Percentiles rank a stretch among this genome's conserved stretches.
Conservation (phyloP, 2,888 invertebrate species). For the Stegophylla sp. region DNA sequence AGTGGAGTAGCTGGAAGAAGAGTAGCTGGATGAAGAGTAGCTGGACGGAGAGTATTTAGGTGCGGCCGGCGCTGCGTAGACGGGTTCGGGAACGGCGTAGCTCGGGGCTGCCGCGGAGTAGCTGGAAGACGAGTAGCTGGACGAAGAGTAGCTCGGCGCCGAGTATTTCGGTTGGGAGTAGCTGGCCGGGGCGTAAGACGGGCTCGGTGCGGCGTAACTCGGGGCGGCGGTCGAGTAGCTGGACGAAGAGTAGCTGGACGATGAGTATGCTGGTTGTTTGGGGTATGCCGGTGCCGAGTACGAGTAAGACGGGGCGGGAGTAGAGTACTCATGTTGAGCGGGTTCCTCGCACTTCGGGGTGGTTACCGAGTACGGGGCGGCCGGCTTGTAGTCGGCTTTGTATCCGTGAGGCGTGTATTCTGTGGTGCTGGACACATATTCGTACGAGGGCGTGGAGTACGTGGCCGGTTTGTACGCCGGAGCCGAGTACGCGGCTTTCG, state of each 20-base stretch:
- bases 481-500: constrained; percentile 55
- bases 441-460: constrained; percentile 50
- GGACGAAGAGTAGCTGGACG: constrained; percentile 35
- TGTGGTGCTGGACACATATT: constrained; percentile 45
- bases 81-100: constrained; percentile 47
- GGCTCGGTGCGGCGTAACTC: constrained; percentile 15
- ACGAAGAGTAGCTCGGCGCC: constrained; percentile 40
- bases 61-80: constrained; percentile 21
- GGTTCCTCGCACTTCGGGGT: constrained; percentile 55
- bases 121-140: constrained; percentile 46
- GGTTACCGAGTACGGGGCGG: constrained; percentile 49
- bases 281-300: constrained; percentile 43
- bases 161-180: constrained; percentile 49
- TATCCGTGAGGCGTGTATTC: constrained; percentile 49
- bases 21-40: no score
- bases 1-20: no score
- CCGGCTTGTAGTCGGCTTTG: constrained; percentile 51
- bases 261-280: constrained; percentile 26
- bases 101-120: constrained; percentile 19
- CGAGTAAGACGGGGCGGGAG: constrained; percentile 51
- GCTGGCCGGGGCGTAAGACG: background rate
- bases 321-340: constrained; percentile 49
- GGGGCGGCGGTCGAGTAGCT: constrained; percentile 39
- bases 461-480: constrained; percentile 43
- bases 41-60: constrained; percentile 17